These are phyloP conservation scores for Sebastolobus altivelis DNA, from an alignment of 2,797 vertebrate species.

Conservation along the genomic window DNA sequence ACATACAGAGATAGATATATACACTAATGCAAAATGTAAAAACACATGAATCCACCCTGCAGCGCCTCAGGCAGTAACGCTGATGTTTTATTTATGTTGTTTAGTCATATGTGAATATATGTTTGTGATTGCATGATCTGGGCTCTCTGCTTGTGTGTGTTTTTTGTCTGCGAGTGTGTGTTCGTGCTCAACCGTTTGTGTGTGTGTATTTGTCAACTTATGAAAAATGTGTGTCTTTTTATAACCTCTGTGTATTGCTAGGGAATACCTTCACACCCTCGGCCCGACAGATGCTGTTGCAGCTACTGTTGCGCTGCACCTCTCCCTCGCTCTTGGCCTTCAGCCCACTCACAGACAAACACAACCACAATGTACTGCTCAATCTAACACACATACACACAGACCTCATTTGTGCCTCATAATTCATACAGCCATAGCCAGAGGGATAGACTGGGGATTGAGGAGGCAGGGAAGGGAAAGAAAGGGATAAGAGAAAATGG, in stretches of 20 bases:
- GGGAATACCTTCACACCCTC: constrained; percentile 73
- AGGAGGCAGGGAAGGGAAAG: constrained; percentile 16
- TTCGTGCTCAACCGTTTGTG: constrained; percentile 1
- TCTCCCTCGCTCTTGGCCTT: constrained; percentile 59
- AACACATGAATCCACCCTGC: constrained; percentile 17
- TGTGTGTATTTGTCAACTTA: constrained; percentile 5
- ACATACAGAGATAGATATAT: not conserved
- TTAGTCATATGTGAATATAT: not conserved
- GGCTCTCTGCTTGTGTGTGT: not conserved
- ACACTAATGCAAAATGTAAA: not conserved
- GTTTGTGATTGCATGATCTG: constrained; percentile 13
- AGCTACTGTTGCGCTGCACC: constrained; percentile 56
- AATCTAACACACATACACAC: constrained; percentile 35
- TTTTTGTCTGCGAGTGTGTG: not conserved
- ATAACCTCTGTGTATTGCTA: constrained; percentile 53
- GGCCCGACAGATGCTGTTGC: constrained; percentile 67
- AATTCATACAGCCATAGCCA: constrained; percentile 61
- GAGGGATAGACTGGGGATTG: constrained; percentile 45
- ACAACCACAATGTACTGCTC: constrained; percentile 46
- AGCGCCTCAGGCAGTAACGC: not conserved
- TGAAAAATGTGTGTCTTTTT: constrained; percentile 47
- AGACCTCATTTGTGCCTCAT: constrained; percentile 62
- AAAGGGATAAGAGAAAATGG: constrained; percentile 42
- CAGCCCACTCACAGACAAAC: constrained; percentile 69
- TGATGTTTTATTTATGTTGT: constrained; percentile 42